These are phyloP conservation scores for Pandion haliaetus DNA, from an alignment of 2,113 vertebrate species.

Conservation along the genomic window DNA sequence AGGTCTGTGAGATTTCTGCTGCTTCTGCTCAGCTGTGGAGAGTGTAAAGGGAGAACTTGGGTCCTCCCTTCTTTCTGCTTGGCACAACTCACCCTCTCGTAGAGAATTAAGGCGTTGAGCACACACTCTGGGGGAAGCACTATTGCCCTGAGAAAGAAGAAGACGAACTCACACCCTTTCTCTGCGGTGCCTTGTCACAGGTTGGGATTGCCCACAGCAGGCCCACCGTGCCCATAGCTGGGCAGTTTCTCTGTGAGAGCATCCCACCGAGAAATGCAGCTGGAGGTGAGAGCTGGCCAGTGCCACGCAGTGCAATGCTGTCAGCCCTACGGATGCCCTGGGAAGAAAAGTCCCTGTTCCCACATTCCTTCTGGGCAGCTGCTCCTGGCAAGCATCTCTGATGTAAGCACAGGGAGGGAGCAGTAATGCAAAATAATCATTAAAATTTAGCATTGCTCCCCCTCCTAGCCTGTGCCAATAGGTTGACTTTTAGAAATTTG, in stretches of 20 bases:
- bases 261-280: neutral
- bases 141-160: neutral
- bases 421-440: neutral
- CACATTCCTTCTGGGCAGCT: neutral
- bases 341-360: neutral
- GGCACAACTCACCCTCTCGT: rapidly evolving
- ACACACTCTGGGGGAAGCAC: neutral
- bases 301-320: neutral
- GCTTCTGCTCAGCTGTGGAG: neutral
- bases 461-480: neutral
- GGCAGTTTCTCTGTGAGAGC: neutral
- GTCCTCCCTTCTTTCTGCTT: neutral
- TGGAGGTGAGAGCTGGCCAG: neutral
- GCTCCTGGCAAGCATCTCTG: neutral
- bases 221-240: rapidly evolving
- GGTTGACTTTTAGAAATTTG: neutral
- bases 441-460: neutral
- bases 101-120: neutral
- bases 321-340: rapidly evolving
- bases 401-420: neutral
- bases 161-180: neutral
- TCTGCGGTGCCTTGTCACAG: rapidly evolving
- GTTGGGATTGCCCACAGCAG: neutral
- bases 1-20: neutral
- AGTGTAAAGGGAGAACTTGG: neutral